phyloP scores from a whole-genome alignment of 2,113 vertebrate genomes.

The Chaetorhynchus papuensis region DNA sequence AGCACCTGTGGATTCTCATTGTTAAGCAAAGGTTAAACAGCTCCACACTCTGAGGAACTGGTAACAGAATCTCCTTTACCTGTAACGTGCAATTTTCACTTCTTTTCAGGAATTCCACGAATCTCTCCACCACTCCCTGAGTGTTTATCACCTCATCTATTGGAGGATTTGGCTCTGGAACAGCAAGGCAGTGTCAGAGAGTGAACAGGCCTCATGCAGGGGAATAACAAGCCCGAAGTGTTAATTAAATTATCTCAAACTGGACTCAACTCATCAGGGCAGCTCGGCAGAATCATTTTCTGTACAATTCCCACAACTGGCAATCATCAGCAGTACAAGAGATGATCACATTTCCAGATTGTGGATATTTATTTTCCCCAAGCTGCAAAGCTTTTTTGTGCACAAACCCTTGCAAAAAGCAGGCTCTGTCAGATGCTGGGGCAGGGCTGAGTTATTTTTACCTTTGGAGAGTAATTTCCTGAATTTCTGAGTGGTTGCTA shows the following conservation, averaged over 20 bases:
- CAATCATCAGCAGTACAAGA: background rate
- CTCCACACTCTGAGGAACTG: background rate
- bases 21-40: background rate
- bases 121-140: constrained; percentile 89
- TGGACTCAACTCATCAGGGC: background rate
- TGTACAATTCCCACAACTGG: no score
- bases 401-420: background rate
- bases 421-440: fast-evolving
- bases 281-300: background rate
- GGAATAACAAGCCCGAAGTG: background rate
- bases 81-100: constrained; percentile 93
- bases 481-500: constrained; percentile 94
- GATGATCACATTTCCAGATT: background rate
- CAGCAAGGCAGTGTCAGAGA: background rate
- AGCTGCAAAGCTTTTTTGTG: background rate
- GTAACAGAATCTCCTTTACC: constrained; percentile 63
- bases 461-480: constrained; percentile 98
- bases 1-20: background rate
- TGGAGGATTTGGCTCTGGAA: constrained; percentile 93
- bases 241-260: background rate
- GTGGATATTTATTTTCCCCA: background rate
- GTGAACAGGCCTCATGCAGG: background rate
- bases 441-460: constrained; percentile 22
- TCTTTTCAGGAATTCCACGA: constrained; percentile 95
- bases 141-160: constrained; percentile 98